A percentile compares a stretch with the other conserved stretches of the same genome.
phyloP scores from a whole-genome alignment of 2,113 vertebrate genomes.

The Ranitomeya imitator region DNA sequence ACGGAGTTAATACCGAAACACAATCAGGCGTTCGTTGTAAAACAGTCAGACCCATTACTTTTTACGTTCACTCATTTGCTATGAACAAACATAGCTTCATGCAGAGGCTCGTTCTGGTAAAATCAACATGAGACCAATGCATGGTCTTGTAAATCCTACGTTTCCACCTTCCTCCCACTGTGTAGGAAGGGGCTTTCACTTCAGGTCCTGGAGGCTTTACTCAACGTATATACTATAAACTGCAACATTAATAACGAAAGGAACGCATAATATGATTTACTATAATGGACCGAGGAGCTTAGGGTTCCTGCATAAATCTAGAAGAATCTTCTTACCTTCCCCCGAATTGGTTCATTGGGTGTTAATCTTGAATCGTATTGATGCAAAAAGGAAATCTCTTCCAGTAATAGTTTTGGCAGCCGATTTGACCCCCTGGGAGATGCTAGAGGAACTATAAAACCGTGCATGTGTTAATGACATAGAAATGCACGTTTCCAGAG shows the following conservation, averaged over 20 bases:
- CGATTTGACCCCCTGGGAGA: slow-evolving; percentile 54
- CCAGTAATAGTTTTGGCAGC: slow-evolving; percentile 63
- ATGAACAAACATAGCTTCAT: neutral
- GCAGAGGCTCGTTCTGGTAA: neutral
- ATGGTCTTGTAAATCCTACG: slow-evolving; percentile 9
- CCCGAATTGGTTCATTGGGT: slow-evolving; percentile 63
- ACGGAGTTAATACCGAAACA: neutral
- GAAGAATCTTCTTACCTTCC: slow-evolving; percentile 69
- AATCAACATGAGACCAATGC: slow-evolving; percentile 20
- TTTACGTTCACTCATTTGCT: neutral
- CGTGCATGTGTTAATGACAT: slow-evolving; percentile 23
- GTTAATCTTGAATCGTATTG: slow-evolving; percentile 64
- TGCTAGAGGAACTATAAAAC: slow-evolving; percentile 65
- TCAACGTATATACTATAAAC: slow-evolving; percentile 27
- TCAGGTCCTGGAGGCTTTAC: neutral
- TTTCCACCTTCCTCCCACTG: slow-evolving; percentile 23
- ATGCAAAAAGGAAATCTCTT: slow-evolving; percentile 67
- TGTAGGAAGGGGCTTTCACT: neutral
- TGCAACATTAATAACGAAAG: slow-evolving; percentile 10
- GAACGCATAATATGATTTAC: neutral
- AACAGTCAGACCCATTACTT: neutral
- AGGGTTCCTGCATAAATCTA: neutral
- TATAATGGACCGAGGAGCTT: neutral
- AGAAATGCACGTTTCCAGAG: neutral
- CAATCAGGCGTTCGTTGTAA: neutral